Base-by-base conservation (phyloP, 2,113 vertebrate species). In the Bombycilla garrulus region DNA sequence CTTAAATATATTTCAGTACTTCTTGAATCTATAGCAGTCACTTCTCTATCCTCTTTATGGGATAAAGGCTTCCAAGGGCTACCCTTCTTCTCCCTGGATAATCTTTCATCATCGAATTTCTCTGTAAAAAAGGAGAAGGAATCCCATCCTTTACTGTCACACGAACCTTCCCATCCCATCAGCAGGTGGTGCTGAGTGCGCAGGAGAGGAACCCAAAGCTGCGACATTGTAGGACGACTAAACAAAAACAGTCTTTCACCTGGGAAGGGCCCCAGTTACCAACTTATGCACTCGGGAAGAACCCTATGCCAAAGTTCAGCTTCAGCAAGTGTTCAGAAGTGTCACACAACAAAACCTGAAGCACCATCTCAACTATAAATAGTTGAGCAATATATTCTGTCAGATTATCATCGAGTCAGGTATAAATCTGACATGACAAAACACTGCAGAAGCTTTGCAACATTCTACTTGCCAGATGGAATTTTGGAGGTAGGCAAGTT, bases 401-500 rank as follows among this genome's bases (percentile, higher is more conserved):
- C 76, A 38, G 50, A 45, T 83, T 48, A 69, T 51, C 58, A 23
- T 10, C 0, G 1, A 73, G 26, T 25, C 78, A 15, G 28, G 36
- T 50, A 13, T 13, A 64, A 83, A 69, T 73, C 57, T 45, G 82
- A 69, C 4, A 1, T 22, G 50, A 74, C 50, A 70, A 88, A 94
- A 90, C 29, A 40, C 80, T 40, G 61, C 92, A 86, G 90, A 65
- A 90, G 64, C 80, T 91, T 93, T 90, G 47, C 86, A 78, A 83
- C 69, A 8, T 67, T 86, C 47, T 71, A 83, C 92, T 93, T 93
- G 92, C 94, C 95, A 60, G 58, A 51, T 76, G 45, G 64, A 48
- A 73, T 81, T 92, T 29, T 23, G 64, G 91, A 94, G 86, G 82
- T 83, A 84, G 91, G 95, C 83, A 95, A 95, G 81, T 78, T 86